Evolutionary conservation across 2,113 vertebrate species (phyloP), one percentile per base, ranked within the genome.

Genomic region (Phoxinus phoxinus): DNA sequence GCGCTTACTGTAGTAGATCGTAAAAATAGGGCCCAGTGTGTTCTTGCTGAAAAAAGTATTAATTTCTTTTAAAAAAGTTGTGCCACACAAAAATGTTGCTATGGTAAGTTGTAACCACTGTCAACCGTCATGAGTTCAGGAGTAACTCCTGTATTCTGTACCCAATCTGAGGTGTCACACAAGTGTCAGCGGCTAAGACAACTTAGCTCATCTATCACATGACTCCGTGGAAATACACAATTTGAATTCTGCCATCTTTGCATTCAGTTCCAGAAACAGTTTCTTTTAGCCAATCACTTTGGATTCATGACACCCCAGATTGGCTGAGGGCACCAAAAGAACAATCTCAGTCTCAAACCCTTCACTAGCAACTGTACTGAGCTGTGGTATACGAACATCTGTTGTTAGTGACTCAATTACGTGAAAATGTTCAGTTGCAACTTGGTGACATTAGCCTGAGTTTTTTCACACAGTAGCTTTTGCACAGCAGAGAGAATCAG

Each of bases 261-360:
- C 30, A 35, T 30, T 35, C 32, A 35, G 32, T 19, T 69, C 35
- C 67, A 23, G 19, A 71, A 23, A 23, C 0, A 37, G 32, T 23
- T 71, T 35, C 1, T 48, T 35, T 37, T 37, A 71, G 19, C 9
- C 19, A 41, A 37, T 41, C 19, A 6, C 67, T 71, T 35, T 23
- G 19, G 19, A 41, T 32, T 41, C 32, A 41, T 35, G 65, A 69
- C 65, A 35, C 65, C 30, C 4, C 65, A 2, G 65, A 69, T 9
- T 69, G 65, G 65, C 19, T 35, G 19, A 37, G 12, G 35, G 35
- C 21, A 41, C 35, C 21, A 71, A 9, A 41, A 46, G 6, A 25
- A 74, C 41, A 46, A 74, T 12, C 71, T 74, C 71, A 74, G 41
- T 74, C 71, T 12, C 44, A 74, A 71, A 46, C 41, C n/a, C 41